phyloP scores from a whole-genome alignment of 1,140 invertebrate species.

The Pogonomyrmex barbatus region DNA sequence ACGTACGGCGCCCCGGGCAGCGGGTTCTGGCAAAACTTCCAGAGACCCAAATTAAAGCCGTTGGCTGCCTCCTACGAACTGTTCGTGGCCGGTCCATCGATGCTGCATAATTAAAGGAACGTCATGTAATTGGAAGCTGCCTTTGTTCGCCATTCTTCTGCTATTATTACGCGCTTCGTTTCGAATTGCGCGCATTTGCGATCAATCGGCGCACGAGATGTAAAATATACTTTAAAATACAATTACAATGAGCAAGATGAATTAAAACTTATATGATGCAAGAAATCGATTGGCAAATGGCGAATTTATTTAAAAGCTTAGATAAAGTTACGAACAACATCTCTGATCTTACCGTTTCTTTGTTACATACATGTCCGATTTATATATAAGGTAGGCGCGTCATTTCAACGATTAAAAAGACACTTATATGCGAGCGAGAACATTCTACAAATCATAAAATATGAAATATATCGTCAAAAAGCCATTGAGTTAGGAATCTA shows the following conservation, averaged over 20 bases:
- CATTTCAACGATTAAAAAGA: conserved; percentile 63
- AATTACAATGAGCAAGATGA: neutral
- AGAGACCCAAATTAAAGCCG: conserved; percentile 82
- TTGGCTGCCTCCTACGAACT: conserved; percentile 79
- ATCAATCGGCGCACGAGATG: neutral
- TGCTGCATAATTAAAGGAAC: conserved; percentile 84
- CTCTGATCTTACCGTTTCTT: conserved; percentile 51
- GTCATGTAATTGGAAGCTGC: conserved; percentile 81
- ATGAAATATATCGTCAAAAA: conserved; percentile 76
- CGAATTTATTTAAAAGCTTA: neutral
- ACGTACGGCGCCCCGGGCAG: conserved; percentile 82
- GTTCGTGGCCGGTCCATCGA: conserved; percentile 73
- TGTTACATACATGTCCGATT: conserved; percentile 36
- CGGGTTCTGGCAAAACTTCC: conserved; percentile 78
- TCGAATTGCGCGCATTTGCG: conserved; percentile 15
- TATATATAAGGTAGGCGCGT: conserved; percentile 24
- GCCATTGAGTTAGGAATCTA: conserved; percentile 67
- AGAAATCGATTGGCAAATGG: neutral
- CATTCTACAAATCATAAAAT: conserved; percentile 81
- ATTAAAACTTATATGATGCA: neutral
- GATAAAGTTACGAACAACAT: neutral
- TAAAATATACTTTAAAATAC: neutral
- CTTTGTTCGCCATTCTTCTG: conserved; percentile 63
- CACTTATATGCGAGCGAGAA: conserved; percentile 62
- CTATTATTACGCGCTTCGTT: conserved; percentile 18